Conservation (phyloP, 1,140 invertebrate species). For the Meloidogyne floridensis region DNA sequence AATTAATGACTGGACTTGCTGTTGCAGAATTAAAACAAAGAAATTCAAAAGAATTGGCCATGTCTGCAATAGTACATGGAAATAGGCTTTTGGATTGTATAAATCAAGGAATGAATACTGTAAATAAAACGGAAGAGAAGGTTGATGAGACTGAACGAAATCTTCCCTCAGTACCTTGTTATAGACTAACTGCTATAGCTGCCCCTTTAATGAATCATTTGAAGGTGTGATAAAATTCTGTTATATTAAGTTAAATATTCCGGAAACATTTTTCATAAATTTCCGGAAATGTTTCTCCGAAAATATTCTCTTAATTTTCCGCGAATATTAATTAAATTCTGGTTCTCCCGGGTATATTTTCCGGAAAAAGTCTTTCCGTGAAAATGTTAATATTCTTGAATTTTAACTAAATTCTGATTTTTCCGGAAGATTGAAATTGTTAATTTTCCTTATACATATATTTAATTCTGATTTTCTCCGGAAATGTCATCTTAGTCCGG, state of each 20-base stretch:
- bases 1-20: slow-evolving; percentile 55
- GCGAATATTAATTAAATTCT: too few species aligned
- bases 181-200: slow-evolving; percentile 26
- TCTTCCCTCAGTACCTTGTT: slow-evolving; percentile 49
- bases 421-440: too few species aligned
- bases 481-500: too few species aligned
- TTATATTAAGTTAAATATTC: not conserved
- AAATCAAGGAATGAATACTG: slow-evolving; percentile 39
- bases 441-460: too few species aligned
- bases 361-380: too few species aligned
- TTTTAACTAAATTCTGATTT: too few species aligned
- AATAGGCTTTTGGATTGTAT: slow-evolving; percentile 62
- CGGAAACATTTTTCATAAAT: too few species aligned
- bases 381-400: too few species aligned
- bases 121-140: slow-evolving; percentile 6
- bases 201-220: slow-evolving; percentile 55
- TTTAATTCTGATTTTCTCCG: too few species aligned
- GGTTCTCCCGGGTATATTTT: too few species aligned
- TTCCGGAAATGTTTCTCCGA: too few species aligned
- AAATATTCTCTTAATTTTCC: too few species aligned
- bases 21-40: slow-evolving; percentile 59
- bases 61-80: slow-evolving; percentile 65
- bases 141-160: slow-evolving; percentile 30
- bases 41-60: slow-evolving; percentile 60
- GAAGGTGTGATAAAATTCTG: slow-evolving; percentile 22